Base-by-base conservation (phyloP, 2,888 invertebrate genomes). In the Caenorhabditis imperialis region DNA sequence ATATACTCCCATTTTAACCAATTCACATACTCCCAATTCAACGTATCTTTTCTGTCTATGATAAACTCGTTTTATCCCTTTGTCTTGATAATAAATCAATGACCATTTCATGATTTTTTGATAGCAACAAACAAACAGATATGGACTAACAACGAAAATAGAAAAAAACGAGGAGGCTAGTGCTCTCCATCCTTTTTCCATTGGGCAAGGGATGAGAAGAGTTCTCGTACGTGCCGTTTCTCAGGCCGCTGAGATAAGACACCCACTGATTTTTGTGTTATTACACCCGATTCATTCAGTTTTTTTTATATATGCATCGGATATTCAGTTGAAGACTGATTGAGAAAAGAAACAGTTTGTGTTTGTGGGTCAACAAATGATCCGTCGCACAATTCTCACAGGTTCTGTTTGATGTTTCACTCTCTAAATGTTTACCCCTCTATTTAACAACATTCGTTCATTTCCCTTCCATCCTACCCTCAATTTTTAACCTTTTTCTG, bases 371-470 rank as follows among this genome's bases (percentile, higher is more conserved):
- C 30, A 30, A 30, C 30, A 30, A 30, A 30, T 30, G 30, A 10
- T 30, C n/a, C n/a, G n/a, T 30, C 7, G 7, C 30, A 10, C 30
- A 30, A 30, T 30, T 30, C 30, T 30, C 10, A 30, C 30, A 30
- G 6, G 30, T 30, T 30, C 30, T 67, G 51, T 67, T 67, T 67
- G 55, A 50, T 20, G 45, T 57, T 67, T 55, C 38, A 67, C 57
- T 57, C 40, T 35, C 50, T 58, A n/a, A n/a, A n/a, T n/a, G 67
- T 67, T 67, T 57, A 67, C 67, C 55, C 67, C 55, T 50, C 55
- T 30, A 30, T 30, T 67, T 67, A 51, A 58, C 57, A 67, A 51
- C 44, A 44, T 20, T 51, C 50, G 50, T 57, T 57, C 55, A 42
- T 18, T 14, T 22, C 22, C 16, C 22, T 53, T 27, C 47, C 54